These are phyloP conservation scores for Apotomis betuletana DNA, from an alignment of 2,888 invertebrate genomes.

Conservation along the genomic window DNA sequence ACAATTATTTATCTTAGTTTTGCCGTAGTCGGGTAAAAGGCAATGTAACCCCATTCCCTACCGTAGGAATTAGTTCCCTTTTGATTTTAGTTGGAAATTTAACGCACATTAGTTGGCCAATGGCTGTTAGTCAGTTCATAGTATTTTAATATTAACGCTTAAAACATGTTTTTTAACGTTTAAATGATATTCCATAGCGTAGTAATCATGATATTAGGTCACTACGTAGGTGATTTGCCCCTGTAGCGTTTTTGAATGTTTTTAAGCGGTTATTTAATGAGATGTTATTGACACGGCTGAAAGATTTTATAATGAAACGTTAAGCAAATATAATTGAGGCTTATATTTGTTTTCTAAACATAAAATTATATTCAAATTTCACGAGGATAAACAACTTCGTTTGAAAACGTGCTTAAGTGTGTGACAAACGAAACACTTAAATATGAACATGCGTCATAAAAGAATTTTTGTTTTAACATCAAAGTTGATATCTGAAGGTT, in stretches of 20 bases:
- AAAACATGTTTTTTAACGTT: slow-evolving; percentile 54
- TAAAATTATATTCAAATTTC: too few relatives aligned
- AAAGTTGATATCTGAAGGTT: slow-evolving; percentile 4
- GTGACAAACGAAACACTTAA: not conserved
- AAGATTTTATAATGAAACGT: not conserved
- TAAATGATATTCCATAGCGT: slow-evolving; percentile 64
- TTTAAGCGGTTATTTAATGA: slow-evolving; percentile 26
- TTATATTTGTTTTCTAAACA: too few relatives aligned
- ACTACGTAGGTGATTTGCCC: slow-evolving; percentile 63
- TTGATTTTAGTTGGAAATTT: slow-evolving; percentile 24
- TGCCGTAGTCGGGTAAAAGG: not conserved
- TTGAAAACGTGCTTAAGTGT: too few relatives aligned
- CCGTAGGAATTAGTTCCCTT: not conserved
- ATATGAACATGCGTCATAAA: not conserved
- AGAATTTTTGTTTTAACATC: not conserved
- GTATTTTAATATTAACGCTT: slow-evolving; percentile 64
- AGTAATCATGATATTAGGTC: slow-evolving; percentile 43
- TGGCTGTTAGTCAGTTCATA: slow-evolving; percentile 55
- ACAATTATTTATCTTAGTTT: too few relatives aligned
- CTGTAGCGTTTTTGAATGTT: slow-evolving; percentile 41
- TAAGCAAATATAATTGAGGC: not conserved
- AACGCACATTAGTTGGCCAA: slow-evolving; percentile 50
- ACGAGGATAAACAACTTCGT: too few relatives aligned
- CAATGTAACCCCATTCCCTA: slow-evolving; percentile 15
- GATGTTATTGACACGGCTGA: slow-evolving; percentile 27